Base-by-base conservation (phyloP, 2,113 vertebrate genomes). In the Scomber scombrus region DNA sequence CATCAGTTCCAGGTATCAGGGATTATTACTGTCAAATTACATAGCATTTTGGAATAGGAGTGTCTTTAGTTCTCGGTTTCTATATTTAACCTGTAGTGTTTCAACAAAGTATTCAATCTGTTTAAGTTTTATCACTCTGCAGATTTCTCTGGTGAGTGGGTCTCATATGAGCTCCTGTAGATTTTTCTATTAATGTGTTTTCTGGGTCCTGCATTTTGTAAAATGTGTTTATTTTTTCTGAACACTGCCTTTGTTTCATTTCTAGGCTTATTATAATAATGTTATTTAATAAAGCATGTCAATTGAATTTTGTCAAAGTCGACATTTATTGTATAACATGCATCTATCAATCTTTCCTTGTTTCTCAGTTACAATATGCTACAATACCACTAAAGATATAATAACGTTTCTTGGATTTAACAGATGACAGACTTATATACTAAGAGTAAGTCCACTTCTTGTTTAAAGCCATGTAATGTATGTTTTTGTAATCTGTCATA, bases 191-290 rank as follows among this genome's bases (percentile, higher is more conserved):
- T 56, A 9, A 11, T 9, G 18, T 58, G 12, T 64, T 69, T 55
- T 67, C 29, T 23, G 13, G 21, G 34, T 64, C 65, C 43, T 51
- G 14, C 11, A n/a, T 85, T 85, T 85, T 79, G 50, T 63, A 43
- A 76, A 57, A 71, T 67, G 11, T 0, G 34, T 52, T 81, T n/a
- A 16, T 74, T 82, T 88, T 88, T 76, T 63, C 47, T 80, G n/a
- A 89, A 82, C 72, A 68, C 62, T 85, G 90, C 89, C 88, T 90
- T 90, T 75, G 12, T 63, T 78, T 58, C 19, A 80, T 75, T 84
- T 80, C 2, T 58, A 61, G 52, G 54, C 60, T 67, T 54, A 46
- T 61, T 78, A 16, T 68, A 29, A 46, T 14, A 2, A 67, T 73
- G 29, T 43, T 67, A 47, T 70, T 75, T 62, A 63, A 76, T 79